These are phyloP conservation scores for Fabriciana adippe DNA, from an alignment of 2,888 invertebrate species.

Conservation along the genomic window DNA sequence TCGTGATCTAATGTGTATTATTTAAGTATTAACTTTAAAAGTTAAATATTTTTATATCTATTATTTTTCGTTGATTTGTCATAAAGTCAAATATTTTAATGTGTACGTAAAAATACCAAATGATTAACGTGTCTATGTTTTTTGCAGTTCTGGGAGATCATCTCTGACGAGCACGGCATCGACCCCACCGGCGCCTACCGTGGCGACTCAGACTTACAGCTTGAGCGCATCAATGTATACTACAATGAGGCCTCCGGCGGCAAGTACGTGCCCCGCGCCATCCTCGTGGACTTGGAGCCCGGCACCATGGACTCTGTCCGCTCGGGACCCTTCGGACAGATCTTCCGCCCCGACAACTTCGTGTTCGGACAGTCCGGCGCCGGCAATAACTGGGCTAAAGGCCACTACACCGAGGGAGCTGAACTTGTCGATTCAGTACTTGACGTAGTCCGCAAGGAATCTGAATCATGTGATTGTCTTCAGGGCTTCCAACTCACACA, in stretches of 20 bases:
- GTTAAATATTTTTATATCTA: too few relatives aligned
- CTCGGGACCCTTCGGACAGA: constrained; percentile 86
- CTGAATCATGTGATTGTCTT: constrained; percentile 95
- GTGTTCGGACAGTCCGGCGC: constrained; percentile 85
- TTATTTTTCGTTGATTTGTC: too few relatives aligned
- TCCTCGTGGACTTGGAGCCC: constrained; percentile 73
- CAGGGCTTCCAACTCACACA: constrained; percentile 95
- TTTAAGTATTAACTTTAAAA: too few relatives aligned
- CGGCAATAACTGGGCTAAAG: constrained; percentile 84
- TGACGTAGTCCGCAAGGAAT: constrained; percentile 92
- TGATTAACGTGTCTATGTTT: constrained; percentile 80
- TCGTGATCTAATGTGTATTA: too few relatives aligned
- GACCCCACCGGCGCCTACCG: constrained; percentile 94
- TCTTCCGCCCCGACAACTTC: constrained; percentile 90
- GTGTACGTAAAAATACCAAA: constrained; percentile 20
- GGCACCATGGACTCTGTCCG: constrained; percentile 86
- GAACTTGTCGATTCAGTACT: constrained; percentile 88
- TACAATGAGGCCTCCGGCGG: constrained; percentile 93
- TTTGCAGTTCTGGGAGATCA: constrained; percentile 92
- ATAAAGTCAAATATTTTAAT: background rate
- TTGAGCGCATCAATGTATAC: constrained; percentile 97
- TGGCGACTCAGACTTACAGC: constrained; percentile 94
- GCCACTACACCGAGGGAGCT: constrained; percentile 87
- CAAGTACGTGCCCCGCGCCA: constrained; percentile 74
- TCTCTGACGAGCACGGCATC: constrained; percentile 97